A percentile compares a stretch with the other conserved stretches of the same genome.
phyloP scores from a whole-genome alignment of 1,140 invertebrate genomes.

The Drosophila littoralis region DNA sequence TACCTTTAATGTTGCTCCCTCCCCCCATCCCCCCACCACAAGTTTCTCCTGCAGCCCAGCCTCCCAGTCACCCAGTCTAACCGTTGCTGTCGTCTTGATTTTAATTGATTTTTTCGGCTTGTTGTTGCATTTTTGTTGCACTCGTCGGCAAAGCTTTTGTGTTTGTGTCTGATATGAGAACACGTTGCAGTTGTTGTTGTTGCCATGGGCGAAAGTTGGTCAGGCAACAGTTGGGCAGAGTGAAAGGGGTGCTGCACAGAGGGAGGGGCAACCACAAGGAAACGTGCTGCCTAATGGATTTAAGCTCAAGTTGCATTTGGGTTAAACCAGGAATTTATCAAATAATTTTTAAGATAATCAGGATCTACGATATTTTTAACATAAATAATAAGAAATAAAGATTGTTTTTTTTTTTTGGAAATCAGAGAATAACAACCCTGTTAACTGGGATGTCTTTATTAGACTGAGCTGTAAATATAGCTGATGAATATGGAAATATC shows the following conservation, averaged over 20 bases:
- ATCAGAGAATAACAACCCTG: too few species aligned
- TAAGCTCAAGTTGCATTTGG: neutral
- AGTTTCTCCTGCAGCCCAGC: neutral
- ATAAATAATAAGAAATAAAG: too few species aligned
- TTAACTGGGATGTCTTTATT: too few species aligned
- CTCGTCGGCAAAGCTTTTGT: conserved; percentile 59
- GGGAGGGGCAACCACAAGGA: neutral
- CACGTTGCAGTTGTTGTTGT: conserved; percentile 19
- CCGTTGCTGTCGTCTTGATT: conserved; percentile 74
- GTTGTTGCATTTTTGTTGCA: conserved; percentile 40
- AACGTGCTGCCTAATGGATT: conserved; percentile 12
- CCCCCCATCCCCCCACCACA: too few species aligned
- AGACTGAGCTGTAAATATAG: too few species aligned
- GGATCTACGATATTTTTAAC: too few species aligned
- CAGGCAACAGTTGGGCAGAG: conserved; percentile 10
- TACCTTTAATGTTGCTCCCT: conserved; percentile 61
- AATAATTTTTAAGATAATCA: neutral
- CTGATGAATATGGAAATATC: too few species aligned
- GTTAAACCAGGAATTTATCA: neutral
- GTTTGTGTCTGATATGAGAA: conserved; percentile 39
- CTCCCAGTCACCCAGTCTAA: conserved; percentile 4
- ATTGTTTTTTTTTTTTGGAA: too few species aligned
- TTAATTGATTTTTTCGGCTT: conserved; percentile 72
- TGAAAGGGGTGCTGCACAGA: conserved; percentile 7
- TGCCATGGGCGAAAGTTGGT: conserved; percentile 58